A percentile compares a stretch with the other conserved stretches of the same genome.
These are phyloP conservation scores for Caenorhabditis sp. DNA, from an alignment of 2,888 invertebrate genomes.

Conservation along the genomic window DNA sequence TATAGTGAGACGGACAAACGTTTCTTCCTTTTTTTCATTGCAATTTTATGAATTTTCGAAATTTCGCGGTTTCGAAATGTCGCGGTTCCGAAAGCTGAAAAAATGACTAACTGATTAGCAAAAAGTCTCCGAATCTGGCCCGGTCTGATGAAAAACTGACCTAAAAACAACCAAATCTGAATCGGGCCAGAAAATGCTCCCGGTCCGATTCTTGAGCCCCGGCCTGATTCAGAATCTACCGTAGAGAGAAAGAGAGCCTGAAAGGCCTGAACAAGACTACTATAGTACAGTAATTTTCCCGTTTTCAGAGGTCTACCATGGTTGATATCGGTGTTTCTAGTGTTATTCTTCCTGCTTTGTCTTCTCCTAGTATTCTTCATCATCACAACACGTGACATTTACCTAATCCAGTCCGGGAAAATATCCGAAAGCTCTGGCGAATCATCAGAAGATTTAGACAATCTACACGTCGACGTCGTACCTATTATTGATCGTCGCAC, in stretches of 20 bases:
- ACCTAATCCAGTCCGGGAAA: slow-evolving; percentile 18
- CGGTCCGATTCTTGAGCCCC: too few relatives aligned
- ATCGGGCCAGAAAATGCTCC: too few relatives aligned
- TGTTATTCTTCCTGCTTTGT: slow-evolving; percentile 35
- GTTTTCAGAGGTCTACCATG: slow-evolving; percentile 48
- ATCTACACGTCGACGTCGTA: slow-evolving; percentile 39
- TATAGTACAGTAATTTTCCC: neutral
- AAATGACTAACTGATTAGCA: too few relatives aligned
- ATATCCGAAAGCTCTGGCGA: neutral
- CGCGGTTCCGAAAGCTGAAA: neutral
- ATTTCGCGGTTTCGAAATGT: too few relatives aligned
- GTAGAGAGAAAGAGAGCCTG: too few relatives aligned
- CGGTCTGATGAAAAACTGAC: too few relatives aligned
- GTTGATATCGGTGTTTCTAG: slow-evolving; percentile 42
- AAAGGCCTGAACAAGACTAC: neutral
- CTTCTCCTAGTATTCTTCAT: slow-evolving; percentile 39
- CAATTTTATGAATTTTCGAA: too few relatives aligned
- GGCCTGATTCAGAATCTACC: neutral
- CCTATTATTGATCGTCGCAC: slow-evolving; percentile 26
- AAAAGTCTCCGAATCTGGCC: too few relatives aligned
- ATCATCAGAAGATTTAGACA: slow-evolving; percentile 6
- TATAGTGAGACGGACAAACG: too few relatives aligned
- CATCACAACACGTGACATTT: slow-evolving; percentile 32
- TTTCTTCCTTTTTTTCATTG: too few relatives aligned
- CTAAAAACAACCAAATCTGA: too few relatives aligned